Percentiles rank a stretch among this genome's conserved stretches.
Evolutionary conservation across 2,797 vertebrate genomes (phyloP).

Genomic region (Sebastiscus albofasciatus): DNA sequence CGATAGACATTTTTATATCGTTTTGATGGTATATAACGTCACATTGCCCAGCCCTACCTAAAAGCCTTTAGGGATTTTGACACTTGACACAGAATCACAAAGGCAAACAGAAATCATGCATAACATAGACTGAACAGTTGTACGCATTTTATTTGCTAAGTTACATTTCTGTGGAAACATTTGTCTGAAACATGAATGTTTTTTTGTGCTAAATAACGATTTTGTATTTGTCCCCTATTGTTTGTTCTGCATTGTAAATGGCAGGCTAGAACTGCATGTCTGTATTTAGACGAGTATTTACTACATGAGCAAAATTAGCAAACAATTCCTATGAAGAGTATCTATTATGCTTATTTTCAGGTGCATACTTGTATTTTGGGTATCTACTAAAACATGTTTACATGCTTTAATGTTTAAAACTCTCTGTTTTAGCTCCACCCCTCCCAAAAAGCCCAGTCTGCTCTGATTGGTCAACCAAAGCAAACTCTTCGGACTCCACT

Average conservation of each 20-base stretch:
- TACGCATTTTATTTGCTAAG: background rate
- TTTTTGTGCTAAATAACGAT: background rate
- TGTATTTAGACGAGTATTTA: too few relatives aligned
- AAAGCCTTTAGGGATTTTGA: background rate
- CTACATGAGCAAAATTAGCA: background rate
- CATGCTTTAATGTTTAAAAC: too few relatives aligned
- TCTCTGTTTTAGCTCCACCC: too few relatives aligned
- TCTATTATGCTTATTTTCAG: too few relatives aligned
- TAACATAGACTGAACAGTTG: background rate
- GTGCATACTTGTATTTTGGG: too few relatives aligned
- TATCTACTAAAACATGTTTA: too few relatives aligned
- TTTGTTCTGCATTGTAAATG: background rate
- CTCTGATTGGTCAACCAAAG: too few relatives aligned
- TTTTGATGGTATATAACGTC: too few relatives aligned
- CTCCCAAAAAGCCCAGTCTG: too few relatives aligned
- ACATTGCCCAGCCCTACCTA: too few relatives aligned
- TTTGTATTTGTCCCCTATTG: background rate
- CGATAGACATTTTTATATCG: too few relatives aligned
- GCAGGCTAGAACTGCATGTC: background rate
- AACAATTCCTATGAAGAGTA: background rate
- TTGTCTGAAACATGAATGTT: background rate
- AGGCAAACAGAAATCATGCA: background rate
- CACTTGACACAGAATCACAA: background rate
- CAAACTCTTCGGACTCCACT: too few relatives aligned
- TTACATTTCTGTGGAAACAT: background rate